Percentiles rank a stretch among this genome's conserved stretches.
Conservation (phyloP, 2,113 vertebrate genomes). For the Alligator sinensis region DNA sequence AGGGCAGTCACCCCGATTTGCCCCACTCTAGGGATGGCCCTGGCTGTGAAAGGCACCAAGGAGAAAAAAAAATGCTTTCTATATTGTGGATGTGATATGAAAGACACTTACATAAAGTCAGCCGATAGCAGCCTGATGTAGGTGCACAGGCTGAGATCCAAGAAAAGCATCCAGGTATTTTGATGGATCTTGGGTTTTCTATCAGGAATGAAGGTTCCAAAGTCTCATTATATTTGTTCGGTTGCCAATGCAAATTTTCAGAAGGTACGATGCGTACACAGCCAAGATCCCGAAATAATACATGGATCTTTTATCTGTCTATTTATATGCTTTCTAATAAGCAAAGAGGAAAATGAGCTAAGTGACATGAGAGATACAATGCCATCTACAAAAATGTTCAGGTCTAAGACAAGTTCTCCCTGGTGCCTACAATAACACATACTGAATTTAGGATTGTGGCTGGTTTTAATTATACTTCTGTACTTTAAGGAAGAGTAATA, state of each 20-base stretch:
- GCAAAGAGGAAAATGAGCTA: not conserved
- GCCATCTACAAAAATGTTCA: no score
- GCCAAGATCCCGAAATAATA: not conserved
- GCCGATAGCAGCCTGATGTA: not conserved
- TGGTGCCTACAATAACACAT: no score
- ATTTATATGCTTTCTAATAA: rapidly evolving
- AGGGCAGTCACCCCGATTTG: no score
- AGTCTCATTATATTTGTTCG: rapidly evolving
- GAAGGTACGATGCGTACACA: not conserved
- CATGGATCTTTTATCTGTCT: rapidly evolving
- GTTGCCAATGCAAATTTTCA: not conserved
- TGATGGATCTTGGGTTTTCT: not conserved
- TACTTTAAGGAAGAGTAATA: no score
- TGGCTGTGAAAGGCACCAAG: no score
- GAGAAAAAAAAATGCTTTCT: not conserved
- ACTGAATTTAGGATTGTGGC: no score
- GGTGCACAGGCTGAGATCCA: not conserved
- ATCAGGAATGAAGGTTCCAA: not conserved
- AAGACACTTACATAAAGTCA: not conserved
- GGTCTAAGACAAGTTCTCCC: no score
- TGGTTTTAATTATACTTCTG: no score
- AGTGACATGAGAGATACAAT: no score
- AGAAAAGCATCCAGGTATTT: not conserved
- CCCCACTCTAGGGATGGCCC: no score
- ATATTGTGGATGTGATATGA: not conserved